Evolutionary conservation across 2,888 invertebrate genomes (phyloP), one percentile per base, ranked within the genome.

Genomic region (Agriopis leucophaearia): DNA sequence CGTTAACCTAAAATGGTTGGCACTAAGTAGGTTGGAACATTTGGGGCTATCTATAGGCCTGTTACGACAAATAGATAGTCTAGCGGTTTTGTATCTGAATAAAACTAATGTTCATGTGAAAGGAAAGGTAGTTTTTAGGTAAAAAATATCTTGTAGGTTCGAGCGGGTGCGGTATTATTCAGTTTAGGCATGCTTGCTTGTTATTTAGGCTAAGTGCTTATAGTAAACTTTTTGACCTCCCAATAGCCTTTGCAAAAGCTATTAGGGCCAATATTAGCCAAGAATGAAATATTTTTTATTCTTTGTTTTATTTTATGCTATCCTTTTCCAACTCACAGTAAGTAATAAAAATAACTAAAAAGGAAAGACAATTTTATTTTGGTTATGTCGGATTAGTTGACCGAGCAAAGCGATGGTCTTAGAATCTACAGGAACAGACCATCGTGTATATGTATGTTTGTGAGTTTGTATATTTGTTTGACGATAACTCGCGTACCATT

Each of bases 1-100:
- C 50, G 48, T 38, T 59, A 50, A 50, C 50, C 59, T 42, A 59
- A 59, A 59, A 50, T 51, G 40, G 59, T 50, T 50, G 16, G 36
- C 36, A 50, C 40, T 48, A 40, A 59, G 59, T 42, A 50, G 59
- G 59, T 50, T 50, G 27, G 8, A 40, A 40, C 13, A n/a, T 38
- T 47, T 50, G 38, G 27, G 50, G 18, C 50, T 59, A 40, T 27
- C 27, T 40, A 59, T 59, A 59, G 15, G 12, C 36, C 58, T 40
- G 27, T 48, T 58, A 48, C 36, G 16, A 36, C 16, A 47, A 36
- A 59, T 59, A 38, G 18, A 42, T 59, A 16, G 50, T 59, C 47
- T 50, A 59, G 2, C 18, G 13, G 18, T 40, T 55, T 16, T 42
- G 36, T 52, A 55, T 12, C 8, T 55, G 13, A 40, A 18, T 42